phyloP scores from a whole-genome alignment of 2,113 vertebrate species.

The Oreochromis spilurus region DNA sequence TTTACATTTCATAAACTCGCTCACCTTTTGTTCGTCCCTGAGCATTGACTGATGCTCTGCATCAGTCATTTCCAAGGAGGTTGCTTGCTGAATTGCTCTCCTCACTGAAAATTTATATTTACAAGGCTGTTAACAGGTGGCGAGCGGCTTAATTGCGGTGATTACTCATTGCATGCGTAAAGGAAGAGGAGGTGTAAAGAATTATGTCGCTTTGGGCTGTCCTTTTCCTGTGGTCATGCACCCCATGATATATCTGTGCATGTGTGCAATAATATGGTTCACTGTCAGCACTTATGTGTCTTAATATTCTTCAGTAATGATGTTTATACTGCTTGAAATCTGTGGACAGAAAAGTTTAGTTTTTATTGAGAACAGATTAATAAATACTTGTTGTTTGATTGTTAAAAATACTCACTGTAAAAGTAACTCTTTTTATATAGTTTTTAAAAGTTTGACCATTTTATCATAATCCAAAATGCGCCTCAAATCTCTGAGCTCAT shows the following conservation, averaged over 20 bases:
- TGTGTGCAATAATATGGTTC: neutral
- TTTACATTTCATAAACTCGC: conserved; percentile 66
- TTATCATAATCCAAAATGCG: neutral
- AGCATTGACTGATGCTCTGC: conserved; percentile 88
- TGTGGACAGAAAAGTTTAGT: neutral
- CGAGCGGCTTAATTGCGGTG: conserved; percentile 94
- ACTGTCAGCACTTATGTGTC: neutral
- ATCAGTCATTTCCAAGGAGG: conserved; percentile 73
- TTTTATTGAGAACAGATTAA: neutral
- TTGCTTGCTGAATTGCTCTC: conserved; percentile 82
- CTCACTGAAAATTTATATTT: conserved; percentile 92
- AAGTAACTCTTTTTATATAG: neutral
- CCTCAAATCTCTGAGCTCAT: neutral
- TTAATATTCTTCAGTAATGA: neutral
- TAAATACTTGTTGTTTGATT: neutral
- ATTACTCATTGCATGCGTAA: conserved; percentile 87
- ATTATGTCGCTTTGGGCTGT: conserved; percentile 15
- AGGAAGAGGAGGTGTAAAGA: conserved; percentile 74
- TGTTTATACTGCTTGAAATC: neutral
- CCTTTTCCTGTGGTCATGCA: conserved; percentile 13
- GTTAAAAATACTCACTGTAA: neutral
- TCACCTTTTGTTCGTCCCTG: conserved; percentile 33
- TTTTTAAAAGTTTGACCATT: neutral
- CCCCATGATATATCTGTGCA: conserved; percentile 3
- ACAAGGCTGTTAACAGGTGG: conserved; percentile 98